These are phyloP conservation scores for Siphamia tubifer DNA, from an alignment of 2,113 vertebrate species.

Conservation along the genomic window DNA sequence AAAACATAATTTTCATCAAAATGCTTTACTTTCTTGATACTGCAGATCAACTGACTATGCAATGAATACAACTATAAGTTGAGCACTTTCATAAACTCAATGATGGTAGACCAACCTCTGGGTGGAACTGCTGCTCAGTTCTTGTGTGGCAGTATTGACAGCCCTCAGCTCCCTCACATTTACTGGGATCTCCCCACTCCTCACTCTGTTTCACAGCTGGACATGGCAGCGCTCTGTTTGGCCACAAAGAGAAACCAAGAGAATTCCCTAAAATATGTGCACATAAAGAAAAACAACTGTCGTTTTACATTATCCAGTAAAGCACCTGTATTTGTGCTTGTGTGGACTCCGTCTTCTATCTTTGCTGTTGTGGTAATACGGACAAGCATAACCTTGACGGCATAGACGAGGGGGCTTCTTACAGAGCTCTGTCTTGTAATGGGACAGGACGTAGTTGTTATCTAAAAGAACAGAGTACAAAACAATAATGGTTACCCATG, in stretches of 20 bases:
- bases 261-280: not conserved
- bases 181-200: slow-evolving; percentile 97
- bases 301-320: not conserved
- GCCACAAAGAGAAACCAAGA: not conserved
- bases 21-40: too few relatives aligned
- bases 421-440: slow-evolving; percentile 98
- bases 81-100: too few relatives aligned
- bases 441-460: slow-evolving; percentile 92
- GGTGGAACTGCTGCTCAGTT: slow-evolving; percentile 97
- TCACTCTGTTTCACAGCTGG: slow-evolving; percentile 96
- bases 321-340: slow-evolving; percentile 97
- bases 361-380: slow-evolving; percentile 98
- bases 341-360: slow-evolving; percentile 95
- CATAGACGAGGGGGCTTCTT: slow-evolving; percentile 97
- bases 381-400: slow-evolving; percentile 97
- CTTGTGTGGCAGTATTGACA: slow-evolving; percentile 98
- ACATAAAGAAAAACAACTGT: not conserved
- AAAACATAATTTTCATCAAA: too few relatives aligned
- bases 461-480: slow-evolving; percentile 73
- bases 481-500: too few relatives aligned
- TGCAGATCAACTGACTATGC: too few relatives aligned
- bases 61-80: too few relatives aligned
- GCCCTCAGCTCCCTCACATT: slow-evolving; percentile 92
- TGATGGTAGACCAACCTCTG: slow-evolving; percentile 86
- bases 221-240: slow-evolving; percentile 88